Evolutionary conservation across 92 coral and sea anemone species (phyloP).

Genomic region (Hydrozoanthus gracilis): DNA sequence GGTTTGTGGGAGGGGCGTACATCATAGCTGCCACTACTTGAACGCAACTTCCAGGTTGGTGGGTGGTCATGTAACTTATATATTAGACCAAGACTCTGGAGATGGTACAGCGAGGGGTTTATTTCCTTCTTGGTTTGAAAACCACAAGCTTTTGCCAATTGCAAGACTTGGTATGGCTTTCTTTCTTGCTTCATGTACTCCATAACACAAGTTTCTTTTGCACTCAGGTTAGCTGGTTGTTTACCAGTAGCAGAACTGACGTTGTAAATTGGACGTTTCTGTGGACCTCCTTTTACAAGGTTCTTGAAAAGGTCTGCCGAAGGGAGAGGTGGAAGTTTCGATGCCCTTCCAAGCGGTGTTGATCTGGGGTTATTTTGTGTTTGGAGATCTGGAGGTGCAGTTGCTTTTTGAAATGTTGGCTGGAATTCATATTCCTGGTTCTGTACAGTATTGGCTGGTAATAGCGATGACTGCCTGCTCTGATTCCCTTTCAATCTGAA

Average conservation of each 20-base stretch:
- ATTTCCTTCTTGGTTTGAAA: slow-evolving; percentile 79
- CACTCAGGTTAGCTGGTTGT: slow-evolving; percentile 48
- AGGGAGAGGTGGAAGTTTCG: slow-evolving; percentile 79
- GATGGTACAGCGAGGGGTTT: slow-evolving; percentile 79
- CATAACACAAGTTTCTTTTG: slow-evolving; percentile 56
- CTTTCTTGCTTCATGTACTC: slow-evolving; percentile 76
- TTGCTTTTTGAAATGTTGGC: not conserved
- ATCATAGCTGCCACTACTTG: slow-evolving; percentile 44
- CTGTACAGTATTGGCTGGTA: not conserved
- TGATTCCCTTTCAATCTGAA: not conserved
- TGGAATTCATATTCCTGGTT: not conserved
- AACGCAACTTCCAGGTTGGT: slow-evolving; percentile 87
- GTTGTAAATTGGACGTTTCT: slow-evolving; percentile 48
- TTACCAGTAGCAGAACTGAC: slow-evolving; percentile 13
- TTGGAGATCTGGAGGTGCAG: not conserved
- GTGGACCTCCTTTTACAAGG: slow-evolving; percentile 68
- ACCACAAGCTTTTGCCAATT: slow-evolving; percentile 72
- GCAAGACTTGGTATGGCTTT: slow-evolving; percentile 70
- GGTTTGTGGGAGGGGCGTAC: slow-evolving; percentile 4
- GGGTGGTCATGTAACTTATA: slow-evolving; percentile 89
- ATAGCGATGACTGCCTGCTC: not conserved
- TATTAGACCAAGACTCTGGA: slow-evolving; percentile 78
- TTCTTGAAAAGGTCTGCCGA: slow-evolving; percentile 65
- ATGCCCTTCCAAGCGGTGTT: not conserved
- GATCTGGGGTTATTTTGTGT: not conserved